These are phyloP conservation scores for Cardinalis cardinalis DNA, from an alignment of 2,113 vertebrate species.

Conservation along the genomic window DNA sequence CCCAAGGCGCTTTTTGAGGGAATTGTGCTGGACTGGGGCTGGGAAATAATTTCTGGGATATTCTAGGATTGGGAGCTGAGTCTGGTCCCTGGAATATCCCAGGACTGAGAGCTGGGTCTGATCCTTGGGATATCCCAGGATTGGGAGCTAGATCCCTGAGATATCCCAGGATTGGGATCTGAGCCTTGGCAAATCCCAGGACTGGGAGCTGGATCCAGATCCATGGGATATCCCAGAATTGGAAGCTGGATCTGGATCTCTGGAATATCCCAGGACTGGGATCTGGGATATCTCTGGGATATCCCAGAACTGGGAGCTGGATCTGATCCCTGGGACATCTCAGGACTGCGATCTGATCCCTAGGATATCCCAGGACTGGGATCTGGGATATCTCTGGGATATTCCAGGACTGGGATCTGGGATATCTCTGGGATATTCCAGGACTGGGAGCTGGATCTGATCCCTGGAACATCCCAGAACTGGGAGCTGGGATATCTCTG, in stretches of 20 bases:
- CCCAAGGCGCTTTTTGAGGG: not conserved
- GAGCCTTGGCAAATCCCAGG: too few species aligned
- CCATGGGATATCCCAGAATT: not conserved
- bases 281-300: not conserved
- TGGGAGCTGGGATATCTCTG: too few species aligned
- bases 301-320: not conserved
- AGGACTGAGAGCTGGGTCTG: not conserved
- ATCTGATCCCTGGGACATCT: not conserved
- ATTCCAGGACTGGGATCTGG: not conserved
- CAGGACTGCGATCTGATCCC: not conserved
- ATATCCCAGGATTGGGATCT: too few species aligned
- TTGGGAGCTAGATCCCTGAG: not conserved
- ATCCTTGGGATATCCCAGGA: not conserved
- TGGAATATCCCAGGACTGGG: not conserved
- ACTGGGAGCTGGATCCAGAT: too few species aligned
- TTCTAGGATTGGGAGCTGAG: too few species aligned
- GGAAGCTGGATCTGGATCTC: not conserved
- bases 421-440: not conserved
- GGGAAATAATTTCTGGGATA: not conserved
- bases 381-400: not conserved
- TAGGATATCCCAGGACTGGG: not conserved
- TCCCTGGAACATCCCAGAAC: too few species aligned
- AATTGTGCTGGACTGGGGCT: fast-evolving
- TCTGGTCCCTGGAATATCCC: too few species aligned
- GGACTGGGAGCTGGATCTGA: not conserved